A percentile compares a stretch with the other conserved stretches of the same genome.
Evolutionary conservation across 2,113 vertebrate species (phyloP).

Genomic region (Saiga tatarica): DNA sequence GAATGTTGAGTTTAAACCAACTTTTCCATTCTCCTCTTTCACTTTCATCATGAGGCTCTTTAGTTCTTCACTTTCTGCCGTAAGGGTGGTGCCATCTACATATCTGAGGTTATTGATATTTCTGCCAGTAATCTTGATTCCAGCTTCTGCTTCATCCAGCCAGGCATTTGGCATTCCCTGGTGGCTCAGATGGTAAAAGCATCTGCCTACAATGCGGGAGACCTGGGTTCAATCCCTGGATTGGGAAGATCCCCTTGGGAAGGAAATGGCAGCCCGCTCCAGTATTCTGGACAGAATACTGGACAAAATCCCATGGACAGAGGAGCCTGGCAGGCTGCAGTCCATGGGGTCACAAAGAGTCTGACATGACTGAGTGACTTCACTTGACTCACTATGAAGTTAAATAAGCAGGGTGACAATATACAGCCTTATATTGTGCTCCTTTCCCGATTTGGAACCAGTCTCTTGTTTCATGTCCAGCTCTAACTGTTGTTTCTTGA

Average conservation of each 20-base stretch:
- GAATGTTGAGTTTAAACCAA: too few species aligned
- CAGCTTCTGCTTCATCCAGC: background rate
- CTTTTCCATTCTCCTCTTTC: background rate
- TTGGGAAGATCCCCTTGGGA: too few species aligned
- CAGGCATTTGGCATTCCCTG: background rate
- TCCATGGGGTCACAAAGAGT: background rate
- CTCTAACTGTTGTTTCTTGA: background rate
- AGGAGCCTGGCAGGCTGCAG: background rate
- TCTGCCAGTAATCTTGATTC: background rate
- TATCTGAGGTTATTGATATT: background rate
- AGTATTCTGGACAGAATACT: too few species aligned
- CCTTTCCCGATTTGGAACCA: background rate
- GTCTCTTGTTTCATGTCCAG: background rate
- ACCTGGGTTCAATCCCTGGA: too few species aligned
- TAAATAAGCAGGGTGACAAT: background rate
- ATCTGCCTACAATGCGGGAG: too few species aligned
- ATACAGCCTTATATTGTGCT: background rate
- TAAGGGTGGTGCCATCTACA: background rate
- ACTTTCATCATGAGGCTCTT: background rate
- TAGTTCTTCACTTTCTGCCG: background rate
- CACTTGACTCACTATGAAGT: background rate
- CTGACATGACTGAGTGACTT: fast-evolving
- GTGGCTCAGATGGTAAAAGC: too few species aligned
- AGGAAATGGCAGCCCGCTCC: too few species aligned
- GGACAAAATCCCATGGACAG: too few species aligned